These are phyloP conservation scores for Atrichornis clamosus DNA, from an alignment of 2,113 vertebrate genomes.

Conservation along the genomic window DNA sequence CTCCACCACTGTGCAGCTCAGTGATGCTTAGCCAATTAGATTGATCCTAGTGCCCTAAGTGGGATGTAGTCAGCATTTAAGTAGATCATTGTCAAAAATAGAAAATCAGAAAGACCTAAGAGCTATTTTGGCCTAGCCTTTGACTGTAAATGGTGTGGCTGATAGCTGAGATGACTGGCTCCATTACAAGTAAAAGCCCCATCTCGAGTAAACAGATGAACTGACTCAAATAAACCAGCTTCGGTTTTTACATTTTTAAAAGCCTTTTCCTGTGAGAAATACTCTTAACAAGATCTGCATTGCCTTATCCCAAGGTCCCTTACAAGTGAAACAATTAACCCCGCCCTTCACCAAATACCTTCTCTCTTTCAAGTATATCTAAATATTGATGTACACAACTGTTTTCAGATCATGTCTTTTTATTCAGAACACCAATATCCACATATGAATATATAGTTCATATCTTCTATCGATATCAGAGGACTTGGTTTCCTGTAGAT, in stretches of 20 bases:
- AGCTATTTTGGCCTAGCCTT: conserved; percentile 48
- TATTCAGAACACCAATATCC: not conserved
- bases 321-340: not conserved
- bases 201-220: conserved; percentile 27
- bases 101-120: conserved; percentile 26
- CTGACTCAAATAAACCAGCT: not conserved
- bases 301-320: not conserved
- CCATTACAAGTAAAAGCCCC: conserved; percentile 24
- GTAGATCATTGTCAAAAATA: conserved; percentile 53
- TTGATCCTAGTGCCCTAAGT: not conserved
- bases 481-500: not conserved
- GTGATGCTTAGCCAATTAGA: conserved; percentile 6
- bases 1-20: accelerated
- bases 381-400: not conserved
- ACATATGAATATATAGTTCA: not conserved
- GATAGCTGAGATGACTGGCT: conserved; percentile 42
- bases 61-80: conserved; percentile 38
- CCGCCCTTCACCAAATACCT: not conserved
- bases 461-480: not conserved
- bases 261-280: not conserved
- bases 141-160: conserved; percentile 57
- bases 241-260: not conserved
- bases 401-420: not conserved
- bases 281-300: not conserved
- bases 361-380: not conserved